Evolutionary conservation across 2,797 vertebrate genomes (phyloP).

Genomic region (Tragelaphus oryx): DNA sequence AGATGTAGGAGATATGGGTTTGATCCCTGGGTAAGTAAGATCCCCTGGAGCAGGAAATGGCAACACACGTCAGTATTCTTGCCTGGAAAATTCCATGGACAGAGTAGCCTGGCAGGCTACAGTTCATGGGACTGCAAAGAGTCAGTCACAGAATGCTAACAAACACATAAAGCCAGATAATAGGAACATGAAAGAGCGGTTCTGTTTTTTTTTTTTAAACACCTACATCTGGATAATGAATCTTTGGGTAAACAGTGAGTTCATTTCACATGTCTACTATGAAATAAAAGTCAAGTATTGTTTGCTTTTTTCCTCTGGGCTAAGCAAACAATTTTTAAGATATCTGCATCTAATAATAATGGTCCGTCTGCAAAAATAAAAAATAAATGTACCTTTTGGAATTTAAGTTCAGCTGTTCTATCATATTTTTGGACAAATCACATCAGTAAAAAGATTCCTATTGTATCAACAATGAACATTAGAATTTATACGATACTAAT

Average conservation of each 20-base stretch:
- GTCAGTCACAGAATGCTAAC: background rate
- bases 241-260: background rate
- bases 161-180: background rate
- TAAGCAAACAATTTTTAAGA: background rate
- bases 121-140: background rate
- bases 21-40: background rate
- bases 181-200: background rate
- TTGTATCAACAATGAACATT: background rate
- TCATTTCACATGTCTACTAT: background rate
- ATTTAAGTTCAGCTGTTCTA: slow-evolving; percentile 19
- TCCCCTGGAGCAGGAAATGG: background rate
- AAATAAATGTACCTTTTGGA: background rate
- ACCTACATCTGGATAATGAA: background rate
- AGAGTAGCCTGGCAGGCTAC: background rate
- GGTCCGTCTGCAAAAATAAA: background rate
- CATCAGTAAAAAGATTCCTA: background rate
- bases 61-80: background rate
- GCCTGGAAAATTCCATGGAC: background rate
- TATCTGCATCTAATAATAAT: background rate
- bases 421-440: background rate
- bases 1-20: background rate
- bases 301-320: background rate
- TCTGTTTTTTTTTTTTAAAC: background rate
- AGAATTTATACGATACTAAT: background rate
- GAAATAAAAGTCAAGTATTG: background rate